Conservation (phyloP, 2,797 vertebrate species). For the Acanthurus leucopareius region DNA sequence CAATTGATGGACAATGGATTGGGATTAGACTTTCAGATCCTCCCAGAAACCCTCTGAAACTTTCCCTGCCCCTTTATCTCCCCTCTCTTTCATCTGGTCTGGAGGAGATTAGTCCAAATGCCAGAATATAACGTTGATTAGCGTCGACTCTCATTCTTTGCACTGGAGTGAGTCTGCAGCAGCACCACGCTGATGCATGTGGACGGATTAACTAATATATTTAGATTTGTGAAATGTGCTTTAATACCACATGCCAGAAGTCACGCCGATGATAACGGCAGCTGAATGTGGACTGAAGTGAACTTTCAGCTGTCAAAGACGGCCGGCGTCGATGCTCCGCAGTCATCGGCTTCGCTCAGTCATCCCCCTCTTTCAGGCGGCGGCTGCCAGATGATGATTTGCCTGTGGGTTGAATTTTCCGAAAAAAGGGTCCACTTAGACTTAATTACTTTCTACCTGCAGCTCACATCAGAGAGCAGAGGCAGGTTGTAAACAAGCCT, state of each 20-base stretch:
- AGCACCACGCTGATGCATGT: background rate
- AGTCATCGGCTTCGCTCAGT: background rate
- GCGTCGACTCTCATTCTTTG: conserved; percentile 39
- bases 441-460: background rate
- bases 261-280: conserved; percentile 12
- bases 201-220: conserved; percentile 27
- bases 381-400: background rate
- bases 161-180: conserved; percentile 30
- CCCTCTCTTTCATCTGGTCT: conserved; percentile 52
- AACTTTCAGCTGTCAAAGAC: conserved; percentile 7
- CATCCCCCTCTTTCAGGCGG: background rate
- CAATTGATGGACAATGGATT: conserved; percentile 55
- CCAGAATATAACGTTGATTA: conserved; percentile 52
- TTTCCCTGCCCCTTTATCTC: conserved; percentile 50
- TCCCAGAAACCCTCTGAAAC: conserved; percentile 54
- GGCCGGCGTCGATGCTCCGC: background rate
- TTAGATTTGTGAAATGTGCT: conserved; percentile 27
- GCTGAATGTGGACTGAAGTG: background rate
- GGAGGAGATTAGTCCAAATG: conserved; percentile 62
- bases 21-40: conserved; percentile 54
- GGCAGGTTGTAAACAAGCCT: background rate
- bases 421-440: background rate
- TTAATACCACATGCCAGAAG: conserved; percentile 32
- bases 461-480: background rate
- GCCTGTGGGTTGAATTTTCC: background rate